Evolutionary conservation across 2,888 invertebrate genomes (phyloP).

Genomic region (Rutpela maculata): DNA sequence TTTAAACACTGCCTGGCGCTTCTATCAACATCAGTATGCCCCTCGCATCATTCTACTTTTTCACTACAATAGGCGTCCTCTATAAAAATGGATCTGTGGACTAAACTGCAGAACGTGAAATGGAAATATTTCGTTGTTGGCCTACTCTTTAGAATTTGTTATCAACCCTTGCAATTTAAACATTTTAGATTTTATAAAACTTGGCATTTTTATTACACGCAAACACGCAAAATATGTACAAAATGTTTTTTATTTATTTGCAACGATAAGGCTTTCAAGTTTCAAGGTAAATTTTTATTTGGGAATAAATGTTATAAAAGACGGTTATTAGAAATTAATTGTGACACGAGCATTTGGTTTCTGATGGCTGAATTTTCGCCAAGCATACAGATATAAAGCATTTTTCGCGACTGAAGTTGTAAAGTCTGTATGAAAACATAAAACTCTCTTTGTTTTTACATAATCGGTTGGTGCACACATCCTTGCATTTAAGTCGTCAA

Average conservation of each 20-base stretch:
- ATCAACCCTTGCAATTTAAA: not conserved
- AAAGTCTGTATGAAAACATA: no score
- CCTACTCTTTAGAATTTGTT: not conserved
- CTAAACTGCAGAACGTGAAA: not conserved
- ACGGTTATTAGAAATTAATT: no score
- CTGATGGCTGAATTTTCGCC: no score
- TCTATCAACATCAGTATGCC: not conserved
- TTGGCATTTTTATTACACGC: not conserved
- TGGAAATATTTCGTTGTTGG: slow-evolving; percentile 1
- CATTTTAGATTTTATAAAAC: not conserved
- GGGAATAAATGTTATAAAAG: not conserved
- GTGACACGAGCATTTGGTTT: no score
- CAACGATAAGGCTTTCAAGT: not conserved
- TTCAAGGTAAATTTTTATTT: not conserved
- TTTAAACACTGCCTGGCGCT: slow-evolving; percentile 2
- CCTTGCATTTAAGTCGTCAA: no score
- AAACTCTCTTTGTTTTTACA: no score
- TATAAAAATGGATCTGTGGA: not conserved
- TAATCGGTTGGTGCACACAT: no score
- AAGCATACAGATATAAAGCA: no score
- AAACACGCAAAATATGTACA: not conserved
- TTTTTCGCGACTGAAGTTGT: no score
- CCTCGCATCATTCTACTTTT: not conserved
- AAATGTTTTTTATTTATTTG: not conserved
- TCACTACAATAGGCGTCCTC: slow-evolving; percentile 7